Evolutionary conservation across 2,797 vertebrate genomes (phyloP).

Genomic region (Sebastes dallii): DNA sequence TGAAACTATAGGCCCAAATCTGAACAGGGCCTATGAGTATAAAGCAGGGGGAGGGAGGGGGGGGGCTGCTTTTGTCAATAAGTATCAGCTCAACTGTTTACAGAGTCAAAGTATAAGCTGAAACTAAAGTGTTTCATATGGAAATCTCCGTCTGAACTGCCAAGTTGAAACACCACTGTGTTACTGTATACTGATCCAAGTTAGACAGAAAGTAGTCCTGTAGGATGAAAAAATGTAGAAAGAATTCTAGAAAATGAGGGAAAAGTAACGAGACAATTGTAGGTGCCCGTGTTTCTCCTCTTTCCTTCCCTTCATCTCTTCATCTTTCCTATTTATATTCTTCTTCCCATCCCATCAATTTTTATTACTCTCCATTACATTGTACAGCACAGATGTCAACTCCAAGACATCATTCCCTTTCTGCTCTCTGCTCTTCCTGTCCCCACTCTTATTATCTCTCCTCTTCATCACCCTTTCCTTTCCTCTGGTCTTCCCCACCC

Average conservation of each 20-base stretch:
- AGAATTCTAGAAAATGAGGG: background rate
- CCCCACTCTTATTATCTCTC: background rate
- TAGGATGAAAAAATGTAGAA: background rate
- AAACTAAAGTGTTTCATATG: background rate
- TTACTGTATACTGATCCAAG: background rate
- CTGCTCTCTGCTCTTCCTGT: background rate
- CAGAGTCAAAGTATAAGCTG: background rate
- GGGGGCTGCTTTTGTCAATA: too few species aligned
- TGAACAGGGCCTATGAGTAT: background rate
- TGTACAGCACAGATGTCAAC: slow-evolving; percentile 16
- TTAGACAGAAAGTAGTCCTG: background rate
- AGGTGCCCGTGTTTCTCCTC: background rate
- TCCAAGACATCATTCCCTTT: background rate
- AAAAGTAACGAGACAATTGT: background rate
- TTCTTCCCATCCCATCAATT: slow-evolving; percentile 13
- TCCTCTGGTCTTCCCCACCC: background rate
- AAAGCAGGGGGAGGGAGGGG: background rate
- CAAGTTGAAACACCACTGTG: background rate
- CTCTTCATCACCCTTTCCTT: background rate
- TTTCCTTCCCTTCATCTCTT: background rate
- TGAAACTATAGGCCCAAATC: background rate
- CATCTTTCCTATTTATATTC: background rate
- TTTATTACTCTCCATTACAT: slow-evolving; percentile 13
- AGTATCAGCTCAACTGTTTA: background rate
- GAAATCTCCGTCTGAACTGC: background rate